These are phyloP conservation scores for Amblyopsis rosae DNA, from an alignment of 2,113 vertebrate genomes.

Conservation along the genomic window DNA sequence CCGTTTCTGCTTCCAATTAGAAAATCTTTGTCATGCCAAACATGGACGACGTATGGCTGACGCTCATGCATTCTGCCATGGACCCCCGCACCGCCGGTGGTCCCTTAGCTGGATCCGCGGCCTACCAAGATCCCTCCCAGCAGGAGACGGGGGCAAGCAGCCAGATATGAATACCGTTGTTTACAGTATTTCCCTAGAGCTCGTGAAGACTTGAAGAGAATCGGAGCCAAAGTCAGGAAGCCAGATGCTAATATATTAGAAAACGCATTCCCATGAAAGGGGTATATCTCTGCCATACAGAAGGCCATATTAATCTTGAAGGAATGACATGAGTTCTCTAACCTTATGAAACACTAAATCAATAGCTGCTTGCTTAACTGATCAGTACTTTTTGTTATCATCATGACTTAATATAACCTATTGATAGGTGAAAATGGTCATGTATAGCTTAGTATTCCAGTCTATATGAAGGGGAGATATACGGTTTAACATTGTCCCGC, in stretches of 20 bases:
- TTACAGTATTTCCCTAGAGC: slow-evolving; percentile 79
- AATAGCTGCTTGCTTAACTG: slow-evolving; percentile 52
- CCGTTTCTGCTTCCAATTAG: slow-evolving; percentile 57
- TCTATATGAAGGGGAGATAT: too few relatives aligned
- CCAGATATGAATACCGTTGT: slow-evolving; percentile 66
- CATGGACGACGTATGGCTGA: slow-evolving; percentile 94
- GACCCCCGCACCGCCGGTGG: slow-evolving; percentile 81
- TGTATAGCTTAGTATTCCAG: too few relatives aligned
- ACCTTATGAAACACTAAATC: slow-evolving; percentile 46
- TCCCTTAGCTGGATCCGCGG: slow-evolving; percentile 42
- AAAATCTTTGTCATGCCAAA: slow-evolving; percentile 99
- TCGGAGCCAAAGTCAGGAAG: slow-evolving; percentile 36
- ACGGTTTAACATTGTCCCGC: too few relatives aligned
- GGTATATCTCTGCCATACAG: not conserved
- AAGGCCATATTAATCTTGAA: slow-evolving; percentile 8
- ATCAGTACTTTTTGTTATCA: slow-evolving; percentile 27
- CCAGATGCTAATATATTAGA: slow-evolving; percentile 23
- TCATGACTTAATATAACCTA: too few relatives aligned
- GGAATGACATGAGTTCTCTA: slow-evolving; percentile 8
- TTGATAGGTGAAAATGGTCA: too few relatives aligned
- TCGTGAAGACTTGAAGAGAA: slow-evolving; percentile 35
- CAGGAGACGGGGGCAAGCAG: slow-evolving; percentile 46
- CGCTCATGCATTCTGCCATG: slow-evolving; percentile 95
- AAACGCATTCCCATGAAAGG: slow-evolving; percentile 39
- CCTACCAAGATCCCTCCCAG: slow-evolving; percentile 32